Evolutionary conservation across 1,140 invertebrate genomes (phyloP).

Genomic region (Pararge aegeria): DNA sequence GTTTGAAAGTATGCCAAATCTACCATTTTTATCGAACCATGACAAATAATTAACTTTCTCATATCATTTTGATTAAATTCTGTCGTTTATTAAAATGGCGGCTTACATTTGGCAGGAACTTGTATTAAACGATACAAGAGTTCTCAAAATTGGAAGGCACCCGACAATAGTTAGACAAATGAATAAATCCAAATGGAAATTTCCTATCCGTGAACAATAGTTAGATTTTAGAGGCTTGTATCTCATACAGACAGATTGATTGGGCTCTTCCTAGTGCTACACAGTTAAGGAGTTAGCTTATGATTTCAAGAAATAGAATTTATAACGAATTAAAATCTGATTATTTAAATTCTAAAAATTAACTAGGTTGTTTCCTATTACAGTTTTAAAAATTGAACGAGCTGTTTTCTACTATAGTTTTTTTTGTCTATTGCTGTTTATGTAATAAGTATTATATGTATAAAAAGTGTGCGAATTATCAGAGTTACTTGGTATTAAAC

Average conservation of each 20-base stretch:
- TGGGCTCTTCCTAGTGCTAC: constrained; percentile 55
- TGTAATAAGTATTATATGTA: too few relatives aligned
- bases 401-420: too few relatives aligned
- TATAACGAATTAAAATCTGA: neutral
- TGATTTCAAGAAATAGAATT: constrained; percentile 1
- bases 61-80: too few relatives aligned
- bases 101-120: neutral
- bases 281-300: constrained; percentile 48
- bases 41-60: too few relatives aligned
- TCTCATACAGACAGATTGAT: constrained; percentile 78
- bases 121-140: constrained; percentile 13
- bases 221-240: constrained; percentile 78
- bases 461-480: too few relatives aligned
- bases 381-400: too few relatives aligned
- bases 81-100: constrained; percentile 4
- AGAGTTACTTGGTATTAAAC: too few relatives aligned
- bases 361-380: too few relatives aligned
- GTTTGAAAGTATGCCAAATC: too few relatives aligned
- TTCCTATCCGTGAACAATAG: constrained; percentile 77
- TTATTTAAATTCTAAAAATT: too few relatives aligned
- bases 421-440: too few relatives aligned
- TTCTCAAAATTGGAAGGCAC: constrained; percentile 51
- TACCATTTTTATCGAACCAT: too few relatives aligned
- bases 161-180: constrained; percentile 79
- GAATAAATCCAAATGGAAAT: constrained; percentile 79